phyloP scores from a whole-genome alignment of 2,113 vertebrate genomes.

The Micronycteris hirsuta region DNA sequence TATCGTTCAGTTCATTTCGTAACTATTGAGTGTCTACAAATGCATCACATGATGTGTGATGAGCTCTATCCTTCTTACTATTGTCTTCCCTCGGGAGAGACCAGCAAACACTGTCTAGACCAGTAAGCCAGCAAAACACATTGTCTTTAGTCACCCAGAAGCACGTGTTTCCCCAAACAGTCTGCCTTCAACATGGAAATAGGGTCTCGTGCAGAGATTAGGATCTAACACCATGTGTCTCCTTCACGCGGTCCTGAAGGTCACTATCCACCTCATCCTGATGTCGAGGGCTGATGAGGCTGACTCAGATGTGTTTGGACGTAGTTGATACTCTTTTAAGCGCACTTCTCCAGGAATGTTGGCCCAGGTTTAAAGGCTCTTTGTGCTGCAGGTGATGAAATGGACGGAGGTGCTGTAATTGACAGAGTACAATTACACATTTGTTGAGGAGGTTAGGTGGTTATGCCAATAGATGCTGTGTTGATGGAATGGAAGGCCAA shows the following conservation, averaged over 20 bases:
- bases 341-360: background rate
- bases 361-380: background rate
- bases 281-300: background rate
- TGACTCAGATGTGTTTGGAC: background rate
- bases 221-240: background rate
- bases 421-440: background rate
- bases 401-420: background rate
- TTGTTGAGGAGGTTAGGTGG: background rate
- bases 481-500: background rate
- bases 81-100: background rate
- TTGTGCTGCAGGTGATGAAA: background rate
- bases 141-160: background rate
- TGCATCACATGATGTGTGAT: background rate
- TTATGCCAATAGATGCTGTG: background rate
- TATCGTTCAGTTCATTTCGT: background rate
- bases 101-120: background rate
- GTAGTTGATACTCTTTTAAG: background rate
- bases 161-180: background rate
- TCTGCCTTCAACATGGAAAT: background rate
- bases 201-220: background rate
- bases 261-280: background rate
- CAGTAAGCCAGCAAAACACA: background rate
- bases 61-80: background rate
- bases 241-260: background rate
- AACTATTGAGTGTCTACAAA: background rate